Base-by-base conservation (phyloP, 2,113 vertebrate genomes). In the Mystacornis crossleyi region DNA sequence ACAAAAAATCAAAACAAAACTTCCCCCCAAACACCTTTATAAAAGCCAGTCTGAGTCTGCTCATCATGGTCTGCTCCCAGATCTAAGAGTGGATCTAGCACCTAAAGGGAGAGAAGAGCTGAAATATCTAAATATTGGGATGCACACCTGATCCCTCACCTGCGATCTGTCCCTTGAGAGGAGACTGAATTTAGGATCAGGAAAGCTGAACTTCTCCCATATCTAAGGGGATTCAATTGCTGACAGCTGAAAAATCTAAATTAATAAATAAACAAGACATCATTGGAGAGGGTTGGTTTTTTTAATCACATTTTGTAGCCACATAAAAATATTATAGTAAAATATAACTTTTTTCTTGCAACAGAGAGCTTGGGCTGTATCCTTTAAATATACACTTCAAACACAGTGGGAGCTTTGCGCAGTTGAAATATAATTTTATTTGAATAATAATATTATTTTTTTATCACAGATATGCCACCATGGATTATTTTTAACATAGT, bases 401-500 rank as follows among this genome's bases (percentile, higher is more conserved):
- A 66, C 42, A 73, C 25, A 24, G n/a, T 36, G 54, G 70, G 62
- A 86, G 45, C 33, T 85, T 94, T 75, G 34, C 51, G 70, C 50
- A 70, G 62, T 55, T 75, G 79, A 80, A 93, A 73, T 78, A 93
- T 47, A 89, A 55, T 84, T 94, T 95, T 91, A 73, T 96, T 96
- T 96, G 66, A 55, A 77, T 42, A 94, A 90, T 80, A 96, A 62
- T 88, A 86, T 50, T 79, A 50, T 58, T 88, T 93, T 93, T 96
- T 81, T 66, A 71, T 34, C 33, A 48, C 43, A 61, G 58, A 70
- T 90, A 70, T 70, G 67, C 33, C 81, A 80, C 74, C 13, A 4
- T 47, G 64, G 64, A 51, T 96, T 91, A 91, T 93, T 96, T 96
- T 93, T 94, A 93, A 94, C 71, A 54, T 6, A 51, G 33, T 83